A percentile compares a stretch with the other conserved stretches of the same genome.
phyloP scores from a whole-genome alignment of 2,888 invertebrate genomes.

The Leucophenga maculata region DNA sequence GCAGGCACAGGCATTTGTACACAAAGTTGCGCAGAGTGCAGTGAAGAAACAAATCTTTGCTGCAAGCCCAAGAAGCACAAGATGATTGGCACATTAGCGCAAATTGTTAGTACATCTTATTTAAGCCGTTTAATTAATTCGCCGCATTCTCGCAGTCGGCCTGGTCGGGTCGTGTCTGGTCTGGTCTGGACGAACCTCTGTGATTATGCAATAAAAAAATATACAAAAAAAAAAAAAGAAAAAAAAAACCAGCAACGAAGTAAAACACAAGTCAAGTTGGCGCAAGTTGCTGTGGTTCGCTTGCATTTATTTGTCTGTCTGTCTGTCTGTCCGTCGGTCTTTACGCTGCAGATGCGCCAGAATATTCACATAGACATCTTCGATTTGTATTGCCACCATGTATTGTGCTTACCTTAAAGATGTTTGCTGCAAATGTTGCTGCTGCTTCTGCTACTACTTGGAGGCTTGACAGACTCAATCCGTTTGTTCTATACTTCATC shows the following conservation, averaged over 20 bases:
- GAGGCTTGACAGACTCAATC: too few relatives aligned
- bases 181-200: neutral
- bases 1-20: neutral
- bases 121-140: conserved; percentile 56
- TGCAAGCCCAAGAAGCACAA: conserved; percentile 21
- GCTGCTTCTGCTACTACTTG: too few relatives aligned
- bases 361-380: neutral
- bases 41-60: neutral
- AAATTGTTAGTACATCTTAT: conserved; percentile 64
- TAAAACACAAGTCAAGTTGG: neutral
- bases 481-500: neutral
- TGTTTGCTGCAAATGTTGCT: too few relatives aligned
- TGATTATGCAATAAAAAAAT: conserved; percentile 9
- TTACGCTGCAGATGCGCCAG: neutral
- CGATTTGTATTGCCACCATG: neutral
- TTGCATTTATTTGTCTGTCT: too few relatives aligned
- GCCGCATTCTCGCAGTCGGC: conserved; percentile 33
- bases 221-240: neutral
- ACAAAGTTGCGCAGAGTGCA: neutral
- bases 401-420: neutral
- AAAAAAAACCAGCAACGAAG: neutral
- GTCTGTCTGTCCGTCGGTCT: neutral
- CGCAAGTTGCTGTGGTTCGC: neutral
- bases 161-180: neutral
- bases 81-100: conserved; percentile 59